Conservation (phyloP, 2,113 vertebrate genomes). For the Halcyon senegalensis region DNA sequence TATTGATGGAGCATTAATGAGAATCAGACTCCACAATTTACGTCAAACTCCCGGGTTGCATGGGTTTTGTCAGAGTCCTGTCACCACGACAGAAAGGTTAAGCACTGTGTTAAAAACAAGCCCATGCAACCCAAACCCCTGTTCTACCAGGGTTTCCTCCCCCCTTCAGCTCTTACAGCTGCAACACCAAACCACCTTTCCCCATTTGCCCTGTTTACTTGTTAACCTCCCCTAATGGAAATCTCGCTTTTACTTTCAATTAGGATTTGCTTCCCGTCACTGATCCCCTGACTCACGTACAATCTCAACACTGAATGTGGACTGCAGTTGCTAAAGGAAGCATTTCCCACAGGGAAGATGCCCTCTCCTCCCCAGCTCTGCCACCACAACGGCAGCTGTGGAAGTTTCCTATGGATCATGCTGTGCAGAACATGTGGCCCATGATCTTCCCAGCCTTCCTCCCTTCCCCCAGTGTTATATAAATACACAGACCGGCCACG, state of each 20-base stretch:
- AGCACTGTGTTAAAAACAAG: not conserved
- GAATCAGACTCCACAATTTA: slow-evolving; percentile 55
- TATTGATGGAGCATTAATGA: slow-evolving; percentile 54
- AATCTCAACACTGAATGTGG: not conserved
- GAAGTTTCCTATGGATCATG: slow-evolving; percentile 23
- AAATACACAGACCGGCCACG: slow-evolving; percentile 23
- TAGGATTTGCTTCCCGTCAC: not conserved
- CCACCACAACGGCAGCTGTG: not conserved
- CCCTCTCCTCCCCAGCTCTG: not conserved
- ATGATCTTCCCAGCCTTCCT: slow-evolving; percentile 5
- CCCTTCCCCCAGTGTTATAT: slow-evolving; percentile 66
- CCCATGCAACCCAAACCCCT: not conserved
- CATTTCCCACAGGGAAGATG: not conserved
- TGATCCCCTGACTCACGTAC: not conserved
- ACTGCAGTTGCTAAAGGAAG: not conserved
- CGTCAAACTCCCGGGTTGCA: slow-evolving; percentile 6
- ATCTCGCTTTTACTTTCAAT: not conserved
- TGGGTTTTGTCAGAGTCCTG: slow-evolving; percentile 15
- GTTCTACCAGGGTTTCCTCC: not conserved
- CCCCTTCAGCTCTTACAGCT: not conserved
- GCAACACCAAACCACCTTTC: not conserved
- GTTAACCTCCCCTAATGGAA: not conserved
- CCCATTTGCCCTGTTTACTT: not conserved
- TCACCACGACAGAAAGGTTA: not conserved
- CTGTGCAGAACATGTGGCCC: not conserved